phyloP scores from a whole-genome alignment of 2,888 invertebrate species.

The Chelonus formosanus region DNA sequence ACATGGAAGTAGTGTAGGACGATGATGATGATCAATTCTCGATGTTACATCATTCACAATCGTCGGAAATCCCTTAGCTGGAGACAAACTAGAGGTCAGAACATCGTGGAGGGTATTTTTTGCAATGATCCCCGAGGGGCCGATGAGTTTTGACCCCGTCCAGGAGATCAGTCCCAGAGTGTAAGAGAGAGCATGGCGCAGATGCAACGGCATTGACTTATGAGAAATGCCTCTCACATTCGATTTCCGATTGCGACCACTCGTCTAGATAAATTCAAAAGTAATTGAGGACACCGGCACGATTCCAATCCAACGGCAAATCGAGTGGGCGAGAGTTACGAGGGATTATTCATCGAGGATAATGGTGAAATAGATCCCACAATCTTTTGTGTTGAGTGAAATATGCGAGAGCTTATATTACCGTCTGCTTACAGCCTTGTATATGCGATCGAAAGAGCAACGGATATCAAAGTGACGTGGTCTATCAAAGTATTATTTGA shows the following conservation, averaged over 20 bases:
- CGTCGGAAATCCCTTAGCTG: no score
- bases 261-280: conserved; percentile 39
- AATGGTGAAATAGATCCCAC: conserved; percentile 2
- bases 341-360: conserved; percentile 2
- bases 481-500: no score
- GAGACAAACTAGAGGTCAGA: background rate
- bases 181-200: conserved; percentile 10
- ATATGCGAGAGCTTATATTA: background rate
- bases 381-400: background rate
- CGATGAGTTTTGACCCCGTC: conserved; percentile 14
- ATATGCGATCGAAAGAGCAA: no score
- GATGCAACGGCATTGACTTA: conserved; percentile 33
- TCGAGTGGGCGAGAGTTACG: conserved; percentile 15
- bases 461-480: no score
- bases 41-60: no score
- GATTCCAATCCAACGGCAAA: conserved; percentile 21
- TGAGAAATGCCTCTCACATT: conserved; percentile 36
- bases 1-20: no score
- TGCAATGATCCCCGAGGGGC: conserved; percentile 24
- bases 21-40: no score
- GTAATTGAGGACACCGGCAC: conserved; percentile 37
- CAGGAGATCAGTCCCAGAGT: conserved; percentile 23
- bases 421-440: no score
- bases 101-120: conserved; percentile 22
- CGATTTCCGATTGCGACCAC: conserved; percentile 37